Percentiles rank a stretch among this genome's conserved stretches.
phyloP scores from a whole-genome alignment of 1,140 invertebrate genomes.

The Meloidogyne chitwoodi region DNA sequence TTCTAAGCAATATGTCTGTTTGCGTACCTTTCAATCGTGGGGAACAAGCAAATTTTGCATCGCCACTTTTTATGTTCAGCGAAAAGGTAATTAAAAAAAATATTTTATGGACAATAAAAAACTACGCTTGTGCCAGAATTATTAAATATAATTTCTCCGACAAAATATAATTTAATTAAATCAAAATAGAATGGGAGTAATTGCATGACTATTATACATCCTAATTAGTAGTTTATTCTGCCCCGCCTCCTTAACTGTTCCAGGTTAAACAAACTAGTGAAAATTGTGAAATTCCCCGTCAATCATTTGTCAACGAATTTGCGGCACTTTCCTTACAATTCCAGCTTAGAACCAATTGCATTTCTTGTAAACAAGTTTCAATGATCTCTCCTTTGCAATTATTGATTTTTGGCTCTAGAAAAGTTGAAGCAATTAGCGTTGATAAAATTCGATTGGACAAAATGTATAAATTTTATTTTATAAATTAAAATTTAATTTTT shows the following conservation, averaged over 20 bases:
- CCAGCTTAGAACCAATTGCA: conserved; percentile 82
- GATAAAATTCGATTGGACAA: conserved; percentile 75
- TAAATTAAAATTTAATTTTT: conserved; percentile 7
- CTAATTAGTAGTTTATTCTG: conserved; percentile 6
- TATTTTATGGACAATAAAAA: too few species aligned
- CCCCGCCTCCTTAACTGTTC: background rate
- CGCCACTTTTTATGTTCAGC: conserved; percentile 92
- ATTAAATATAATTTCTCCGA: too few species aligned
- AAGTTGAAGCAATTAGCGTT: conserved; percentile 69
- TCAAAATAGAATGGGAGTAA: too few species aligned
- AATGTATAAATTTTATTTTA: conserved; percentile 64
- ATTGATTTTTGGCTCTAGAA: conserved; percentile 81
- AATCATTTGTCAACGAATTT: conserved; percentile 15
- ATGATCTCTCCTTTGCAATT: conserved; percentile 92
- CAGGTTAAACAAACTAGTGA: conserved; percentile 14
- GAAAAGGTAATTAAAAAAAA: conserved; percentile 72
- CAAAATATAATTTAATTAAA: too few species aligned
- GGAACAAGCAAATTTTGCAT: conserved; percentile 76
- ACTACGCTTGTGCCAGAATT: too few species aligned
- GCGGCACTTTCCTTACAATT: conserved; percentile 29
- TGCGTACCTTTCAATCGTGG: conserved; percentile 75
- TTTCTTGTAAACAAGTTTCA: conserved; percentile 93
- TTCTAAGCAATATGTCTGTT: conserved; percentile 81
- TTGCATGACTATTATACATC: too few species aligned
- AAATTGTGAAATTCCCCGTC: conserved; percentile 23